A percentile compares a stretch with the other conserved stretches of the same genome.
These are phyloP conservation scores for Intellagama lesueurii DNA, from an alignment of 2,797 vertebrate species.

Conservation along the genomic window DNA sequence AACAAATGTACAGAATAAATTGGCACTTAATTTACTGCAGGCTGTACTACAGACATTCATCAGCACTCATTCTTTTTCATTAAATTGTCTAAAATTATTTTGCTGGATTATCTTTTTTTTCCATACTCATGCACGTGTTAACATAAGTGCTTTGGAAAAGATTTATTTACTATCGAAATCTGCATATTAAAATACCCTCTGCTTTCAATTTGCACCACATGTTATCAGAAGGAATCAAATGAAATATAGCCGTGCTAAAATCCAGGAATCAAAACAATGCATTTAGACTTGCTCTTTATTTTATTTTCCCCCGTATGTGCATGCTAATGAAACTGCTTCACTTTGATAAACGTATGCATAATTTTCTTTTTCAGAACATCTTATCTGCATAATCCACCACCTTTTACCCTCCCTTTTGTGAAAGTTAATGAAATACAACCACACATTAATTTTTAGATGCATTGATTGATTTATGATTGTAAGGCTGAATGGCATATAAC, in stretches of 20 bases:
- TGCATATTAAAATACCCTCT: background rate
- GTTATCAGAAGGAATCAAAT: background rate
- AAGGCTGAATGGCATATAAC: background rate
- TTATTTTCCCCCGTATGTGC: background rate
- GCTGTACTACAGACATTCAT: background rate
- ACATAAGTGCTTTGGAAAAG: background rate
- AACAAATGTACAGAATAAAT: slow-evolving; percentile 49
- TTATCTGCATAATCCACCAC: background rate
- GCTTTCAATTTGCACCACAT: slow-evolving; percentile 6
- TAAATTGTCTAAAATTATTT: slow-evolving; percentile 38
- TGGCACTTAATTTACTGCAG: slow-evolving; percentile 5
- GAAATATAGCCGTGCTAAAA: background rate
- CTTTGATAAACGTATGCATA: background rate
- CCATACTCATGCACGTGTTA: background rate
- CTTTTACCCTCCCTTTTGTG: background rate
- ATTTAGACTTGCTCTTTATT: background rate
- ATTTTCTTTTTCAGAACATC: background rate
- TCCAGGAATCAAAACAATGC: background rate
- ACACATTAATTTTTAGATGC: background rate
- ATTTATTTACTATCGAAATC: background rate
- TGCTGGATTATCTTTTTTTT: background rate
- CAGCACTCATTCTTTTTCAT: slow-evolving; percentile 11
- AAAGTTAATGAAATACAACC: background rate
- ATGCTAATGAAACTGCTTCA: background rate
- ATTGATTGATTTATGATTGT: background rate